A percentile compares a stretch with the other conserved stretches of the same genome.
phyloP scores from a whole-genome alignment of 2,797 vertebrate genomes.

The Chrosomus eos region DNA sequence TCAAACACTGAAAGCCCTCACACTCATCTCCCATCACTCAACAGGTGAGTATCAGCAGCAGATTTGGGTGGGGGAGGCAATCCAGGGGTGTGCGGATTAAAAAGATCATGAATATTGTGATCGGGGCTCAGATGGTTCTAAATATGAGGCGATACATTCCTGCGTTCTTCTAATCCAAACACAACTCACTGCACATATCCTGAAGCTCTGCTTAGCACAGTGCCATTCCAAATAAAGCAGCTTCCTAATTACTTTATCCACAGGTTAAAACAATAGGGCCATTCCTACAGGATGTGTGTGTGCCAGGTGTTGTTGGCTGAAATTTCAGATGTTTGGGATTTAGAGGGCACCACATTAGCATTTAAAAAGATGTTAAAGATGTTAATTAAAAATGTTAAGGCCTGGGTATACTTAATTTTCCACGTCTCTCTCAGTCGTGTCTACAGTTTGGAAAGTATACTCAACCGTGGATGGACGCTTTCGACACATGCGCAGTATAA shows the following conservation, averaged over 20 bases:
- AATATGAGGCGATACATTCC: slow-evolving; percentile 57
- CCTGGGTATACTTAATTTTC: background rate
- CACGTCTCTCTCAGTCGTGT: background rate
- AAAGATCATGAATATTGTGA: slow-evolving; percentile 41
- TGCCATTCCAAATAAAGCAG: slow-evolving; percentile 57
- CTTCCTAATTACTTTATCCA: slow-evolving; percentile 42
- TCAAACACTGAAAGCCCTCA: slow-evolving; percentile 18
- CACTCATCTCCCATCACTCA: slow-evolving; percentile 44
- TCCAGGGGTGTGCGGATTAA: background rate
- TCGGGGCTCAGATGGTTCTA: slow-evolving; percentile 54
- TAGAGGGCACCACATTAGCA: background rate
- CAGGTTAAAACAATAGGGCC: slow-evolving; percentile 52
- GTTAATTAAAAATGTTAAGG: background rate
- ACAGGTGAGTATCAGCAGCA: slow-evolving; percentile 44
- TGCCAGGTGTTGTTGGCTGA: background rate
- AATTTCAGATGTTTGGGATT: background rate
- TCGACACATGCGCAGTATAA: background rate
- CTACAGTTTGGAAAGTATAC: background rate
- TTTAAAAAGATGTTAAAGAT: background rate
- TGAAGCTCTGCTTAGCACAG: slow-evolving; percentile 31
- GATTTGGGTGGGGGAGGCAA: background rate
- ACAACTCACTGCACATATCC: slow-evolving; percentile 26
- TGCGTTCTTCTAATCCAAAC: slow-evolving; percentile 47
- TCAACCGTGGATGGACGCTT: background rate
- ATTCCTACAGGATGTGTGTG: slow-evolving; percentile 21